These are phyloP conservation scores for Deroplatys truncata DNA, from an alignment of 2,888 invertebrate species.

Conservation along the genomic window DNA sequence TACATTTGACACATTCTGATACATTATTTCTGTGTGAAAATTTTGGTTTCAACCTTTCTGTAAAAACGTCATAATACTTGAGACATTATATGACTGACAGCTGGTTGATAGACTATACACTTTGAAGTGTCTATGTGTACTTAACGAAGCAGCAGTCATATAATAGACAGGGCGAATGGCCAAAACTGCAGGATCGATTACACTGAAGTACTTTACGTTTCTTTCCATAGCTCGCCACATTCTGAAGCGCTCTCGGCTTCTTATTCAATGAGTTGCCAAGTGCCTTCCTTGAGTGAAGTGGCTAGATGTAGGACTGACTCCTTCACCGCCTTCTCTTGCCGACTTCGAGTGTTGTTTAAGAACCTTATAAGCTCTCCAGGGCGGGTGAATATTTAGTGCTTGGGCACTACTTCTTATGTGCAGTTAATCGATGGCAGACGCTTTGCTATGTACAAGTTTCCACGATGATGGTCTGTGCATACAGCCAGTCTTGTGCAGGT, in stretches of 20 bases:
- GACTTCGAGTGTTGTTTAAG: neutral
- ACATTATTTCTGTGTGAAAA: too few relatives aligned
- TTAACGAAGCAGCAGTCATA: too few relatives aligned
- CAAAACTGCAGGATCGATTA: neutral
- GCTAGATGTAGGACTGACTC: neutral
- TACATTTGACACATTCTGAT: too few relatives aligned
- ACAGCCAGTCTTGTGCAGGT: too few relatives aligned
- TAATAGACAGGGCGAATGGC: neutral
- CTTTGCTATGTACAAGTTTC: neutral
- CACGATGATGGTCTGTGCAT: too few relatives aligned
- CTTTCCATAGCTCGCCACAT: neutral
- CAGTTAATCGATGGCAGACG: neutral
- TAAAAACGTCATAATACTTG: too few relatives aligned
- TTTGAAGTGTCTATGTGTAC: too few relatives aligned
- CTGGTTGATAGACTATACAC: too few relatives aligned
- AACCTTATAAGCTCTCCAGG: neutral
- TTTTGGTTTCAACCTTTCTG: too few relatives aligned
- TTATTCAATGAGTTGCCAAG: neutral
- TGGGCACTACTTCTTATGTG: neutral
- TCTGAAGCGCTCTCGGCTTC: neutral
- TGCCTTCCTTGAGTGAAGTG: neutral
- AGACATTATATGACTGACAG: too few relatives aligned
- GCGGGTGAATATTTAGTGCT: neutral
- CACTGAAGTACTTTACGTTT: neutral
- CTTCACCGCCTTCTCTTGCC: too few relatives aligned